These are phyloP conservation scores for Engystomops pustulosus DNA, from an alignment of 2,113 vertebrate genomes.

Conservation along the genomic window DNA sequence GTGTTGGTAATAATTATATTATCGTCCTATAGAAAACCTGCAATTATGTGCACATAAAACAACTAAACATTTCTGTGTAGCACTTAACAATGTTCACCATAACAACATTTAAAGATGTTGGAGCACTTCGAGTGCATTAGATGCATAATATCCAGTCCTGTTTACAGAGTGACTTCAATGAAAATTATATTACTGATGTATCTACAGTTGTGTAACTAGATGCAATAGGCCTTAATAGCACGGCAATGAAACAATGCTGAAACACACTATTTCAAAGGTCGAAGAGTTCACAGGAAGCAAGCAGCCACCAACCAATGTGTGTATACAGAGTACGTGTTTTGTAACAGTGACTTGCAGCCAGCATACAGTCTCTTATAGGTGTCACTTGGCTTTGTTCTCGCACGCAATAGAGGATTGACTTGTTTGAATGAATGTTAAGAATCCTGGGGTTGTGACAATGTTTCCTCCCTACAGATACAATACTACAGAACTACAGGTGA, in stretches of 20 bases:
- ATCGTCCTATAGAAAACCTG: no score
- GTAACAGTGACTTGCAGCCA: constrained; percentile 2
- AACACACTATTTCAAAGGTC: not conserved
- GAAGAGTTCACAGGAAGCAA: not conserved
- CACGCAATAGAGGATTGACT: constrained; percentile 19
- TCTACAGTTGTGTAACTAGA: not conserved
- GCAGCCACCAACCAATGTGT: not conserved
- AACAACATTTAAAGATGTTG: no score
- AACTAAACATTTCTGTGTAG: no score
- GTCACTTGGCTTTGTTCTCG: constrained; percentile 13
- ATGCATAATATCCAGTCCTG: no score
- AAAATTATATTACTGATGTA: no score
- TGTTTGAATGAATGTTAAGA: constrained; percentile 26
- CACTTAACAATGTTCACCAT: no score
- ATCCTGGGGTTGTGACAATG: not conserved
- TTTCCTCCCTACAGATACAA: no score
- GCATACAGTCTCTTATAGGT: not conserved
- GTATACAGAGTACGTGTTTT: not conserved
- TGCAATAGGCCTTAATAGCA: not conserved
- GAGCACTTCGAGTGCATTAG: no score
- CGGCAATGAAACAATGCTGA: not conserved
- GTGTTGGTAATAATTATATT: no score
- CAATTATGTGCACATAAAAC: no score
- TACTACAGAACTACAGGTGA: no score
- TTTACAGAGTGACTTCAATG: no score